Conservation (phyloP, 1,140 invertebrate species). For the Dinothrombium tinctorium region DNA sequence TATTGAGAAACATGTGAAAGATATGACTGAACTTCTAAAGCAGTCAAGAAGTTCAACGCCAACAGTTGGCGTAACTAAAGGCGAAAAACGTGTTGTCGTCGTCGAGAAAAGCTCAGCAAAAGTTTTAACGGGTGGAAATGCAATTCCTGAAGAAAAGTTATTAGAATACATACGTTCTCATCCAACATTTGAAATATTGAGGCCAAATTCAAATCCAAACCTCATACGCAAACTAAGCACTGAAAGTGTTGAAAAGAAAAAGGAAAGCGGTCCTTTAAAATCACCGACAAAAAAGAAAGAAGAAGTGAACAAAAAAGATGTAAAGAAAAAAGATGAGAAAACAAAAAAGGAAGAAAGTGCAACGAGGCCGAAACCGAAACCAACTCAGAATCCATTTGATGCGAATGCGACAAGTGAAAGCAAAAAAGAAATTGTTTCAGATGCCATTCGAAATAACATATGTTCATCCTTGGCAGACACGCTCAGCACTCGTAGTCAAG, state of each 20-base stretch:
- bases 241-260: not conserved
- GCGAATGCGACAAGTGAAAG: not conserved
- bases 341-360: slow-evolving; percentile 1
- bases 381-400: not conserved
- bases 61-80: slow-evolving; percentile 14
- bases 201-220: not conserved
- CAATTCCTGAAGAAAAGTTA: slow-evolving; percentile 3
- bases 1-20: slow-evolving; percentile 55
- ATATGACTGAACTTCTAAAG: slow-evolving; percentile 27
- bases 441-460: not conserved
- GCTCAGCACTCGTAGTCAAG: slow-evolving; percentile 11
- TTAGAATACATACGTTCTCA: slow-evolving; percentile 1
- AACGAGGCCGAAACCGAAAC: not conserved
- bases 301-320: not conserved
- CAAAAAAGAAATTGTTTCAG: not conserved
- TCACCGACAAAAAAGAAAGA: not conserved
- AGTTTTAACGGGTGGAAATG: slow-evolving; percentile 1
- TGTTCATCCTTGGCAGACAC: not conserved
- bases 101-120: not conserved
- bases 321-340: not conserved
- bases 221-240: not conserved
- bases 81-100: slow-evolving; percentile 10
- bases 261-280: not conserved
- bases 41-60: not conserved
- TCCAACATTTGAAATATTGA: slow-evolving; percentile 20